Evolutionary conservation across 2,113 vertebrate species (phyloP).

Genomic region (Chaetodon auriga): DNA sequence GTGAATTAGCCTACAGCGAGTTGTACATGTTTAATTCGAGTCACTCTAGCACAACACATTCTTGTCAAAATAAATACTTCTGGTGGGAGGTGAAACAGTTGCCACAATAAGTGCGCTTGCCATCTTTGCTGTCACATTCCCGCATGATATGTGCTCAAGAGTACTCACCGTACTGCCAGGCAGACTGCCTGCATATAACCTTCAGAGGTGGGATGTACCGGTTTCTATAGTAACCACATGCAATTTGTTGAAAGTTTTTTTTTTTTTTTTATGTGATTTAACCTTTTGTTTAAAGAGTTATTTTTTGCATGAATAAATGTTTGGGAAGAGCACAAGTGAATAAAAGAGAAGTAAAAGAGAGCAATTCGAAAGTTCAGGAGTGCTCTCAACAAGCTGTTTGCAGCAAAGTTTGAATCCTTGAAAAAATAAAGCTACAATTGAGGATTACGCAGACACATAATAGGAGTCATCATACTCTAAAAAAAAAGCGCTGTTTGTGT

Average conservation of each 20-base stretch:
- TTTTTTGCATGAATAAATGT: constrained; percentile 26
- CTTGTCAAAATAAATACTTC: constrained; percentile 59
- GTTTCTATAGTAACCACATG: constrained; percentile 57
- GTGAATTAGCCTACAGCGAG: constrained; percentile 38
- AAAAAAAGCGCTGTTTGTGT: neutral
- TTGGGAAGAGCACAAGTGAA: neutral
- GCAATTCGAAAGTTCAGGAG: constrained; percentile 42
- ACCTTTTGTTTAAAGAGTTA: constrained; percentile 10
- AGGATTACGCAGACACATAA: neutral
- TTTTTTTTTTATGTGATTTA: constrained; percentile 27
- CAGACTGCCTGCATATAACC: neutral
- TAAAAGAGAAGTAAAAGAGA: constrained; percentile 19
- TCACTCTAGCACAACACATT: constrained; percentile 1
- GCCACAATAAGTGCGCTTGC: constrained; percentile 1
- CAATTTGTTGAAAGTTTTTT: constrained; percentile 20
- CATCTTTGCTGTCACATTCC: constrained; percentile 47
- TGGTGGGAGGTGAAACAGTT: constrained; percentile 59
- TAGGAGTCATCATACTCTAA: neutral
- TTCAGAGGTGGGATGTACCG: neutral
- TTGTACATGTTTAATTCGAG: constrained; percentile 51
- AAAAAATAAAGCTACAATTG: neutral
- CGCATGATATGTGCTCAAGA: constrained; percentile 17
- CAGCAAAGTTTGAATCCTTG: neutral
- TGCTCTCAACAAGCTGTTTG: constrained; percentile 25
- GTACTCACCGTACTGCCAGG: constrained; percentile 5